Evolutionary conservation across 2,888 invertebrate species (phyloP).

Genomic region (Plebejus argus): DNA sequence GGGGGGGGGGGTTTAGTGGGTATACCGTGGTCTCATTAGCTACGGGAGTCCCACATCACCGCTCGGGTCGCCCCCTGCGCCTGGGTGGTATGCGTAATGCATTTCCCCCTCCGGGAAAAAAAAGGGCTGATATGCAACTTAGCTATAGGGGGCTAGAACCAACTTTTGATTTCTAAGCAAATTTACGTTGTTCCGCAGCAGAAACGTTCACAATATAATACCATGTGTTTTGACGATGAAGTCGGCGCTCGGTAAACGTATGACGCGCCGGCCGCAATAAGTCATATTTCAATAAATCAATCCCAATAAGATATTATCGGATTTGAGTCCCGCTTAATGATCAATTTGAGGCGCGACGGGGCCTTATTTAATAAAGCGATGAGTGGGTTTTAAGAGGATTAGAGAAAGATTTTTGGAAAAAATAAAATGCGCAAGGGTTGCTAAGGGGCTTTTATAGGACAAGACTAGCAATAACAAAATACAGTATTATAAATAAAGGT

Average conservation of each 20-base stretch:
- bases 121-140: too few relatives aligned
- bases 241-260: not conserved
- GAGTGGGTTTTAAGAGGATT: not conserved
- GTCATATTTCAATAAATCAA: conserved; percentile 29
- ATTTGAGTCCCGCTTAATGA: conserved; percentile 6
- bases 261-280: conserved; percentile 22
- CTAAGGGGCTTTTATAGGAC: too few relatives aligned
- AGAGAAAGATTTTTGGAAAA: not conserved
- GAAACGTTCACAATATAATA: not conserved
- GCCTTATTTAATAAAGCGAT: not conserved
- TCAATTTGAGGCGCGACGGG: not conserved
- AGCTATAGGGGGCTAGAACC: too few relatives aligned
- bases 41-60: too few relatives aligned
- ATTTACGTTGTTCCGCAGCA: not conserved
- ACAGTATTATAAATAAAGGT: too few relatives aligned
- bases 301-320: conserved; percentile 19
- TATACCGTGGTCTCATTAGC: too few relatives aligned
- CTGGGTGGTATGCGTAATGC: too few relatives aligned
- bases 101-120: too few relatives aligned
- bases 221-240: not conserved
- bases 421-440: not conserved
- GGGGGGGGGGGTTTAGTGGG: too few relatives aligned
- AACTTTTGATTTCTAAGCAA: not conserved
- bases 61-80: too few relatives aligned
- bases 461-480: too few relatives aligned